A percentile compares a stretch with the other conserved stretches of the same genome.
phyloP scores from a whole-genome alignment of 2,888 invertebrate species.

The Sinopyrophorus schimmeli region DNA sequence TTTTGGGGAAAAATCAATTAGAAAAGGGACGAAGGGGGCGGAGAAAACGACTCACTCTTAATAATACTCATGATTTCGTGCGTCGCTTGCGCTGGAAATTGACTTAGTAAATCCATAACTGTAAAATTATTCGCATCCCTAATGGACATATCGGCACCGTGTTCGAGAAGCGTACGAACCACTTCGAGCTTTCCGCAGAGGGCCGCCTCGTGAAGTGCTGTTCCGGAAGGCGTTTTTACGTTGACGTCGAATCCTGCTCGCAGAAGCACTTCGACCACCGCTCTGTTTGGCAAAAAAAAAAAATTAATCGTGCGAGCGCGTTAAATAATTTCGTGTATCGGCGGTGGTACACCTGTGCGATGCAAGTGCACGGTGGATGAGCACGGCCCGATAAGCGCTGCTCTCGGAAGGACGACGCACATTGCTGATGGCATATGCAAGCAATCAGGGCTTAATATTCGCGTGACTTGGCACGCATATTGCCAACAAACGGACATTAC shows the following conservation, averaged over 20 bases:
- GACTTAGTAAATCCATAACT: slow-evolving; percentile 82
- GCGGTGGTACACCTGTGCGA: slow-evolving; percentile 10
- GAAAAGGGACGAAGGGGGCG: slow-evolving; percentile 1
- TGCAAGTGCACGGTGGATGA: slow-evolving; percentile 30
- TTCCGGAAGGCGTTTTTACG: slow-evolving; percentile 81
- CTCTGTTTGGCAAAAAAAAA: slow-evolving; percentile 56
- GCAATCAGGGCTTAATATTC: slow-evolving; percentile 40
- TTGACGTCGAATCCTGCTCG: slow-evolving; percentile 88
- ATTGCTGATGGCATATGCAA: slow-evolving; percentile 41
- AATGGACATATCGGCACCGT: slow-evolving; percentile 80
- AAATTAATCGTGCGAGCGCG: no score
- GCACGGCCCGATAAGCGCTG: slow-evolving; percentile 33
- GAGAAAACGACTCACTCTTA: slow-evolving; percentile 78
- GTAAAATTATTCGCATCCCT: slow-evolving; percentile 81
- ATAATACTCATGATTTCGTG: slow-evolving; percentile 85
- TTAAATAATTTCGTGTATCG: no score
- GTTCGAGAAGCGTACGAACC: slow-evolving; percentile 77
- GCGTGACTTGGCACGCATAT: slow-evolving; percentile 44
- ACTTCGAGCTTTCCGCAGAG: slow-evolving; percentile 89
- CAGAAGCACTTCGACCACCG: slow-evolving; percentile 80
- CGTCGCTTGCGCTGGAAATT: slow-evolving; percentile 87
- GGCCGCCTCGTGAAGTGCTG: slow-evolving; percentile 92
- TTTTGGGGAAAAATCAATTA: slow-evolving; percentile 7
- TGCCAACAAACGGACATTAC: slow-evolving; percentile 28
- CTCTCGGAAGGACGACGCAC: slow-evolving; percentile 33